Evolutionary conservation across 2,888 invertebrate genomes (phyloP).

Genomic region (Scotopteryx bipunctaria): DNA sequence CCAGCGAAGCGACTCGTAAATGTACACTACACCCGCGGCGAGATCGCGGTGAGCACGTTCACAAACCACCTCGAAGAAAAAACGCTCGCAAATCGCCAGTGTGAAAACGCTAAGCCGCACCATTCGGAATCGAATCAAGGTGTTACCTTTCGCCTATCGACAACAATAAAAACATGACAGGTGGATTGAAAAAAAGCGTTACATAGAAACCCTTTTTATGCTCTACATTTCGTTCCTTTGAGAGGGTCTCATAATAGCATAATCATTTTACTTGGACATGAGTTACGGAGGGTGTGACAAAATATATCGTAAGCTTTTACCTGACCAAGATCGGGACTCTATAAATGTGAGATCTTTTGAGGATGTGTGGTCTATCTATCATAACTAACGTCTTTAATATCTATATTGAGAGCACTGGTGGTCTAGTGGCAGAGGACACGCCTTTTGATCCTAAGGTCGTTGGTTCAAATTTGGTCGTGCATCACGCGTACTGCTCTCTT

Average conservation of each 20-base stretch:
- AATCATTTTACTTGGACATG: constrained; percentile 24
- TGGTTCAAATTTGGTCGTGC: too few relatives aligned
- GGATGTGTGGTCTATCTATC: neutral
- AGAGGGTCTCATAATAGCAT: constrained; percentile 21
- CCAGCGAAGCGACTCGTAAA: too few relatives aligned
- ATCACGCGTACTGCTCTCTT: too few relatives aligned
- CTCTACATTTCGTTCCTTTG: constrained; percentile 18
- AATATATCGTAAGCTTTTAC: constrained; percentile 24
- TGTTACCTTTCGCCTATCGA: constrained; percentile 15
- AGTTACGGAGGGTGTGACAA: constrained; percentile 15
- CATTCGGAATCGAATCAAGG: neutral
- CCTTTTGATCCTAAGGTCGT: too few relatives aligned
- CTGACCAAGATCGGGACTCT: neutral
- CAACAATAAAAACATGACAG: constrained; percentile 39
- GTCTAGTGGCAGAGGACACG: too few relatives aligned
- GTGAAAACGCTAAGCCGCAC: constrained; percentile 8
- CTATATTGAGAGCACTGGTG: too few relatives aligned
- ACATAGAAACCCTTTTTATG: constrained; percentile 35
- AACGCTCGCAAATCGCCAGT: too few relatives aligned
- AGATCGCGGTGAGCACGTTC: too few relatives aligned
- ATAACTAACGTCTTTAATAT: too few relatives aligned
- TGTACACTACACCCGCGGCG: too few relatives aligned
- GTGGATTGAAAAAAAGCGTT: constrained; percentile 31
- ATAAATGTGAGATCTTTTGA: neutral
- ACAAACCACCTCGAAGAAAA: too few relatives aligned